Evolutionary conservation across 1,140 invertebrate genomes (phyloP).

Genomic region (Caenorhabditis brenneri): DNA sequence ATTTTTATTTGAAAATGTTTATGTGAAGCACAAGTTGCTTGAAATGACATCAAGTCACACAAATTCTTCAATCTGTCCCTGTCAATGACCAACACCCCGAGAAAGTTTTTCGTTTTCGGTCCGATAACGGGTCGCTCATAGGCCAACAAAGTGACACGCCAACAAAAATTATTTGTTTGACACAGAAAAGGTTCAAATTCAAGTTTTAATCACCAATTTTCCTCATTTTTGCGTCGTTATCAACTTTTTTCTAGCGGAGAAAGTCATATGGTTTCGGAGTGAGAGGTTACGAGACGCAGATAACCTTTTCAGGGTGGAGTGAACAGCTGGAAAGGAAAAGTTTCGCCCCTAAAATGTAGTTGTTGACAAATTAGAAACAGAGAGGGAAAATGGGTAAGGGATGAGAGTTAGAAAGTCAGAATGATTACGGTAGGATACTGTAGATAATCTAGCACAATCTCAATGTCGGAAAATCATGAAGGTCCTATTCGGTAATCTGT

Average conservation of each 20-base stretch:
- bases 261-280: constrained; percentile 18
- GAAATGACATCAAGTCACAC: constrained; percentile 35
- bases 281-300: background rate
- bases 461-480: too few species aligned
- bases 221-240: constrained; percentile 21
- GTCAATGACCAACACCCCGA: background rate
- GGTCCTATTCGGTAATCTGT: too few species aligned
- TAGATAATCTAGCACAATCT: too few species aligned
- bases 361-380: background rate
- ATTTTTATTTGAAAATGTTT: constrained; percentile 14
- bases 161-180: constrained; percentile 43
- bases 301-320: background rate
- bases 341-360: background rate
- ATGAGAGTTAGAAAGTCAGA: too few species aligned
- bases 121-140: background rate
- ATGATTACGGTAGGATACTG: too few species aligned
- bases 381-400: too few species aligned
- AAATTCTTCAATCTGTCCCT: background rate
- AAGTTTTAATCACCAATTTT: constrained; percentile 25
- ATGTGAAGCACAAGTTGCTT: constrained; percentile 21
- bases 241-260: background rate
- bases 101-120: background rate
- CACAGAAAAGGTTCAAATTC: constrained; percentile 30
- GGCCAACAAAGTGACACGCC: background rate
- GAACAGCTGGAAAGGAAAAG: background rate